Conservation (phyloP, 1,140 invertebrate genomes). For the Drosophila equinoxialis region DNA sequence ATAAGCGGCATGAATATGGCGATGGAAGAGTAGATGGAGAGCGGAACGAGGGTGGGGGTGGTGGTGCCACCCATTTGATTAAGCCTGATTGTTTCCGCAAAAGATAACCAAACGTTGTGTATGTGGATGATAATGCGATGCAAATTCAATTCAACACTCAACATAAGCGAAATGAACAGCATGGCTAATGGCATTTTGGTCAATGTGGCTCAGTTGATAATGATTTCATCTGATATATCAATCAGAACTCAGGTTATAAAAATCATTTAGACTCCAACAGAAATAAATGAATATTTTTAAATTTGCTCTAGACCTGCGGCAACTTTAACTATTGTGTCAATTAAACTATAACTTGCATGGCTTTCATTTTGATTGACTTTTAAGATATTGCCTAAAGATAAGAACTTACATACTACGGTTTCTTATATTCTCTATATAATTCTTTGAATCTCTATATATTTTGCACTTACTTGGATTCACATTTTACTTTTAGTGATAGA, state of each 20-base stretch:
- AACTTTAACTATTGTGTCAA: too few species aligned
- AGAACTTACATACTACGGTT: too few species aligned
- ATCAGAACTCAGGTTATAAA: neutral
- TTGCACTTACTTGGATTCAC: too few species aligned
- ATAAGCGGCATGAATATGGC: conserved; percentile 27
- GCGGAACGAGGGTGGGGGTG: neutral
- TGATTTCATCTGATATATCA: neutral
- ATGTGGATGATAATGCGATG: conserved; percentile 7
- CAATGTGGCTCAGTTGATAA: conserved; percentile 1
- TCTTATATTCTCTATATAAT: too few species aligned
- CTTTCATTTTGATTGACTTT: too few species aligned
- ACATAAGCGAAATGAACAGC: neutral
- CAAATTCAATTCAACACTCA: conserved; percentile 6
- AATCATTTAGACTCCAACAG: too few species aligned
- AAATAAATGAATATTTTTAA: too few species aligned
- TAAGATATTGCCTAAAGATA: too few species aligned
- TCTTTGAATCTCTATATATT: too few species aligned
- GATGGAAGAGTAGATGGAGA: conserved; percentile 8
- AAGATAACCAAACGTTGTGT: conserved; percentile 31
- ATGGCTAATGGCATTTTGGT: conserved; percentile 1
- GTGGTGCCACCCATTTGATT: conserved; percentile 53
- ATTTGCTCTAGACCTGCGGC: too few species aligned
- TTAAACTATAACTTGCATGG: too few species aligned
- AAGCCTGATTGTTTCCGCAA: conserved; percentile 64
- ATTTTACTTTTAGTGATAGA: too few species aligned